Percentiles rank a stretch among this genome's conserved stretches.
Evolutionary conservation across 2,797 vertebrate species (phyloP).

Genomic region (Glossophaga mutica): DNA sequence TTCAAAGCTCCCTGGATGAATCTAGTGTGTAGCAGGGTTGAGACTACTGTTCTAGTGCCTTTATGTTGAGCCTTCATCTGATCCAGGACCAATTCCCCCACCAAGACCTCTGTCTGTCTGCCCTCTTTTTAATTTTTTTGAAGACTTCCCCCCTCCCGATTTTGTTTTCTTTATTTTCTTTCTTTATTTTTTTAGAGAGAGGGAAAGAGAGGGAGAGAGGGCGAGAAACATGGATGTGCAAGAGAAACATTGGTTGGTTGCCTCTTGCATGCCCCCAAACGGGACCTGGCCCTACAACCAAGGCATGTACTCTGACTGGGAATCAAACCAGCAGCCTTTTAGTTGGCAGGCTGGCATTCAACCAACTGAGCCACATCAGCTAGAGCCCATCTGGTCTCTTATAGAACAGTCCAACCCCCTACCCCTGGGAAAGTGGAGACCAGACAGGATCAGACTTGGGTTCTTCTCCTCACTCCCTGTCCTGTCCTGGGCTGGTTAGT

Average conservation of each 20-base stretch:
- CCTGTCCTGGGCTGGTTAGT: not conserved
- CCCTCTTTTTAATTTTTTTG: not conserved
- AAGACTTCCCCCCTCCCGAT: not conserved
- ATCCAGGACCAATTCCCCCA: rapidly evolving
- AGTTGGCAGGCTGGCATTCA: not conserved
- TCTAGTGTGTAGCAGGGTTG: not conserved
- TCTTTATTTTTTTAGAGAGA: not conserved
- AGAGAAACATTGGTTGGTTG: not conserved
- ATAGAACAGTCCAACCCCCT: not conserved
- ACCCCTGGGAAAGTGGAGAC: not conserved
- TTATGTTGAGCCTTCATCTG: not conserved
- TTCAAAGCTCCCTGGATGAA: not conserved
- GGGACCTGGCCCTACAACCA: not conserved
- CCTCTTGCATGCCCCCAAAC: not conserved
- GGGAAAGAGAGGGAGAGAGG: not conserved
- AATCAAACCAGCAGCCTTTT: not conserved
- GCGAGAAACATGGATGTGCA: not conserved
- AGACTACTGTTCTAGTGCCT: not conserved
- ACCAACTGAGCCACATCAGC: not conserved
- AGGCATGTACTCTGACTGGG: not conserved
- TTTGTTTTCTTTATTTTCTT: not conserved
- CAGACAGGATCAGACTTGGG: not conserved
- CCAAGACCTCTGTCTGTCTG: not conserved
- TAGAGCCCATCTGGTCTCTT: not conserved
- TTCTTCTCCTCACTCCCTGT: not conserved